phyloP scores from a whole-genome alignment of 1,140 invertebrate species.

The Sinella curviseta region DNA sequence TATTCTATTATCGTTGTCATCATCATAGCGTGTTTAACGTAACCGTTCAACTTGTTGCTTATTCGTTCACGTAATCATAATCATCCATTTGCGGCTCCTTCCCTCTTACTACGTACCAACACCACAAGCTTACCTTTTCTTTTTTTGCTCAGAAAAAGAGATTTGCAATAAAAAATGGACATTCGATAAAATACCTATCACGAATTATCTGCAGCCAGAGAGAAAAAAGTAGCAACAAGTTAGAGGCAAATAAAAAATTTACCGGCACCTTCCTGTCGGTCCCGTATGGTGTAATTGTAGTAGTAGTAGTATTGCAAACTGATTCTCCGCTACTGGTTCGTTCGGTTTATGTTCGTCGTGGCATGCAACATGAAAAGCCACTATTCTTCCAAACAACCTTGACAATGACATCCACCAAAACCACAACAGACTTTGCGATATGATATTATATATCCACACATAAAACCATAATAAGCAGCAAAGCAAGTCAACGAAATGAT shows the following conservation, averaged over 20 bases:
- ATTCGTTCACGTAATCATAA: neutral
- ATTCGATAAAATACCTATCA: neutral
- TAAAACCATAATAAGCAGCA: neutral
- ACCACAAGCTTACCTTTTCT: too few relatives aligned
- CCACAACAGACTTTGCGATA: neutral
- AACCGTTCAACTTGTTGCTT: too few relatives aligned
- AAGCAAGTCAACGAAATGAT: neutral
- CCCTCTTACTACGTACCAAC: neutral
- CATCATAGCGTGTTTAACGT: neutral
- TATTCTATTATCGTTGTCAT: neutral
- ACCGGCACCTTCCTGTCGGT: constrained; percentile 25
- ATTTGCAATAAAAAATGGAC: too few relatives aligned
- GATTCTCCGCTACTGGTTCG: neutral
- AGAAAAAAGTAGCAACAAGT: neutral
- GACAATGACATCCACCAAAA: constrained; percentile 15
- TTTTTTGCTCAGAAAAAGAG: neutral
- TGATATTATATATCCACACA: neutral
- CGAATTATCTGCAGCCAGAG: neutral
- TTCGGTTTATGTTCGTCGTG: neutral
- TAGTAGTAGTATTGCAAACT: neutral
- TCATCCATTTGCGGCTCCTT: neutral
- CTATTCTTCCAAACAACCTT: constrained; percentile 4
- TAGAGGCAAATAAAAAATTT: neutral
- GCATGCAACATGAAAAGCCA: neutral
- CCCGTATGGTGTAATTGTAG: neutral